Conservation (phyloP, 2,113 vertebrate species). For the Equus quagga region DNA sequence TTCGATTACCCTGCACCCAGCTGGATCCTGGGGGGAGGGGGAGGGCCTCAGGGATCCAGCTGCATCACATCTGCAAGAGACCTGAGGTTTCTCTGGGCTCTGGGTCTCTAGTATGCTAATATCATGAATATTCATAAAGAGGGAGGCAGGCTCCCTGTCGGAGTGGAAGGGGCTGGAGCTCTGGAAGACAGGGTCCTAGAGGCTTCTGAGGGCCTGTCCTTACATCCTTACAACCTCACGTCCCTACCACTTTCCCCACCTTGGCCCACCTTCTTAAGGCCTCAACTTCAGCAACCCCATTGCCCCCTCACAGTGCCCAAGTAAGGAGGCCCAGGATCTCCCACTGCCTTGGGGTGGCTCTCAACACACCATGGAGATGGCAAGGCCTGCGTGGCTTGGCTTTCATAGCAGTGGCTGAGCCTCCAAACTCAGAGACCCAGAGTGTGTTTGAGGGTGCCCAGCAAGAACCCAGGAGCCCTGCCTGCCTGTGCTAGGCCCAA, state of each 20-base stretch:
- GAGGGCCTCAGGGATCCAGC: conserved; percentile 70
- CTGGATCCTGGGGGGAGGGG: conserved; percentile 15
- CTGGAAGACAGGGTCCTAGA: background rate
- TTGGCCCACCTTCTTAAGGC: background rate
- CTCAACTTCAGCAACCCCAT: background rate
- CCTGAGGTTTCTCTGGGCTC: conserved; percentile 57
- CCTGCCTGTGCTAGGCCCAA: background rate
- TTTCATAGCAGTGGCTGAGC: background rate
- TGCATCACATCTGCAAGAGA: conserved; percentile 78
- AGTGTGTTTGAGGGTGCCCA: background rate
- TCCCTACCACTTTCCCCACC: background rate
- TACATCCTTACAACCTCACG: background rate
- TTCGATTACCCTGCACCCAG: conserved; percentile 48
- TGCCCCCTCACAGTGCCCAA: background rate
- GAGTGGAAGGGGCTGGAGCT: conserved; percentile 17
- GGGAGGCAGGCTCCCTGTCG: background rate
- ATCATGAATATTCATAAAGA: conserved; percentile 86
- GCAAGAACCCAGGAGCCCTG: conserved; percentile 10
- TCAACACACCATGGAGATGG: background rate
- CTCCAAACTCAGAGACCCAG: conserved; percentile 12
- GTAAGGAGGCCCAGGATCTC: conserved; percentile 3
- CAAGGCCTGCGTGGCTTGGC: background rate
- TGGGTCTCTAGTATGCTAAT: conserved; percentile 81
- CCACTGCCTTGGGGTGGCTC: background rate
- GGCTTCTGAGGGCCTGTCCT: background rate